These are phyloP conservation scores for Endomychus coccineus DNA, from an alignment of 2,888 invertebrate genomes.

Conservation along the genomic window DNA sequence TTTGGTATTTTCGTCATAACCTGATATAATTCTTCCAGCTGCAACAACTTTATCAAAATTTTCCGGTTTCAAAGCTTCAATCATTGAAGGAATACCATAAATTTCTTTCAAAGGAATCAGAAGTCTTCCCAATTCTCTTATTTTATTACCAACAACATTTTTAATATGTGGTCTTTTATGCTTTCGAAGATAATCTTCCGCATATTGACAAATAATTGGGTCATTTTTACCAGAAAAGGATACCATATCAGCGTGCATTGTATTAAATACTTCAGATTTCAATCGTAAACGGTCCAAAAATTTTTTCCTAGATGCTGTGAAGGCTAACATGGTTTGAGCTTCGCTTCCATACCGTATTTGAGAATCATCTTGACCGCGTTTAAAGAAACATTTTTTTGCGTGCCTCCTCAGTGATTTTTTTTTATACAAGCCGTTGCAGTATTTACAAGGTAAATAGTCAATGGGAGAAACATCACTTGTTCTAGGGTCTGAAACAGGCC, in stretches of 20 bases:
- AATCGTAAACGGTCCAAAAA: conserved; percentile 21
- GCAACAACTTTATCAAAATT: conserved; percentile 17
- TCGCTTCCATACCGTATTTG: conserved; percentile 16
- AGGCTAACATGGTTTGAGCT: conserved; percentile 19
- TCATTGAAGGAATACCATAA: no score
- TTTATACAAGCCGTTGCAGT: conserved; percentile 22
- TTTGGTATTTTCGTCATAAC: conserved; percentile 17
- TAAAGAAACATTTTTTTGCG: conserved; percentile 16
- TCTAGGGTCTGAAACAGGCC: conserved; percentile 12
- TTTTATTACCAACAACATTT: conserved; percentile 23
- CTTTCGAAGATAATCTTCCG: conserved; percentile 25
- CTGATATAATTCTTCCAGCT: conserved; percentile 17
- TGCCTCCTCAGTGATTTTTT: conserved; percentile 14
- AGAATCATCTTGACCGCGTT: not conserved
- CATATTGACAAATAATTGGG: conserved; percentile 24
- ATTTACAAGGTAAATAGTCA: conserved; percentile 19
- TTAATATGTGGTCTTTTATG: conserved; percentile 26
- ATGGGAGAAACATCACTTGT: conserved; percentile 1
- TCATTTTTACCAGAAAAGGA: conserved; percentile 22
- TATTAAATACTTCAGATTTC: conserved; percentile 23
- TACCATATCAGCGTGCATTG: conserved; percentile 23
- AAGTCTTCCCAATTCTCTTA: conserved; percentile 25
- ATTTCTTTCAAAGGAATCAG: conserved; percentile 20
- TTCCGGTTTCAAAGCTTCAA: conserved; percentile 5
- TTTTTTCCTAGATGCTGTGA: conserved; percentile 16